These are phyloP conservation scores for Caenorhabditis japonica DNA, from an alignment of 2,888 invertebrate species.

Conservation along the genomic window DNA sequence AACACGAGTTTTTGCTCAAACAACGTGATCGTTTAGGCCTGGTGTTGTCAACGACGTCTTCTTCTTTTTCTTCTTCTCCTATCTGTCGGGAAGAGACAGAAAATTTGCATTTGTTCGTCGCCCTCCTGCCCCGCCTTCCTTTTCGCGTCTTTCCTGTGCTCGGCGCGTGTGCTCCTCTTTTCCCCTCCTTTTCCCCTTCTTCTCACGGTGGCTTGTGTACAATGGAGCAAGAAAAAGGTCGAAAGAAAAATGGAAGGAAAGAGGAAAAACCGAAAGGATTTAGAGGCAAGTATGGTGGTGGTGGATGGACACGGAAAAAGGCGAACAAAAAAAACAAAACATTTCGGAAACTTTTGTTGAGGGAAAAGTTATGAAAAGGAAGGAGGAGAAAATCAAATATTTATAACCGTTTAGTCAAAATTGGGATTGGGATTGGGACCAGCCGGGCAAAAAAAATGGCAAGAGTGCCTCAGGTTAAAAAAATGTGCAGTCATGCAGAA, in stretches of 20 bases:
- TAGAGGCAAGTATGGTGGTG: no score
- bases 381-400: constrained; percentile 47
- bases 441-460: constrained; percentile 38
- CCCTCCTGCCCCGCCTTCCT: constrained; percentile 15
- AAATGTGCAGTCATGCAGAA: constrained; percentile 27
- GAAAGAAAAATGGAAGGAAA: constrained; percentile 28
- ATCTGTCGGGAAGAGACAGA: not conserved
- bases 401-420: no score
- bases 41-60: constrained; percentile 34
- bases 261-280: constrained; percentile 36
- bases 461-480: constrained; percentile 30
- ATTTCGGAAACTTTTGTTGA: no score
- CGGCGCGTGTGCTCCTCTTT: constrained; percentile 6
- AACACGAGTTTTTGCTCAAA: no score
- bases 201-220: constrained; percentile 41
- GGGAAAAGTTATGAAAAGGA: no score
- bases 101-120: constrained; percentile 46
- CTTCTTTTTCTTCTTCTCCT: no score
- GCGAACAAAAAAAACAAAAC: constrained; percentile 1
- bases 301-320: not conserved
- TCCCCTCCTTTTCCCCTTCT: constrained; percentile 14
- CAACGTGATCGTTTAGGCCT: constrained; percentile 15
- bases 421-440: no score
- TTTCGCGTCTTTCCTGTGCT: constrained; percentile 17
- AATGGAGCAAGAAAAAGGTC: constrained; percentile 22